Evolutionary conservation across 2,113 vertebrate genomes (phyloP), one percentile per base, ranked within the genome.

Genomic region (Pipra filicauda): DNA sequence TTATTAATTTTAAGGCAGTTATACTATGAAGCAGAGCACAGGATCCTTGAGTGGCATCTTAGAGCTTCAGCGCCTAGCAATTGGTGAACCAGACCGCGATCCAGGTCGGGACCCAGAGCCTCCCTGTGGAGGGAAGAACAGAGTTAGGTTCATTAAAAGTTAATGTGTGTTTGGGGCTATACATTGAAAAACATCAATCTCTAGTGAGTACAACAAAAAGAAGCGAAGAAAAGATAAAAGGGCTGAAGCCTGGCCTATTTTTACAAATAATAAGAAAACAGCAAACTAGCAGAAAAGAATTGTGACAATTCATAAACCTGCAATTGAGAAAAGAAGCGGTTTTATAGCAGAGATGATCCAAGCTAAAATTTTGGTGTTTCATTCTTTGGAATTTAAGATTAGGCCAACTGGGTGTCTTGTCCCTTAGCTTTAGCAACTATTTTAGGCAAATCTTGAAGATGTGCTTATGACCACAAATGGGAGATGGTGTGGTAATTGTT

Each of bases 51-150:
- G 11, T 80, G 81, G 59, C 70, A 33, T 67, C 92, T 51, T 19
- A n/a, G 74, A 91, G 78, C 94, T 96, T 99, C 99, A 99, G 97
- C 99, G 99, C 97, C 99, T 99, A 48, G 98, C 98, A 96, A 98
- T 97, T 77, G 99, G 99, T 62, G 99, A 99, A 83, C 99, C 98
- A n/a, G 99, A 99, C 95, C 99, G 94, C 0, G 97, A 97, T 86
- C 97, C 97, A 93, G 97, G 97, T 90, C 97, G 97, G 96, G 97
- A 97, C 54, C 97, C 96, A 84, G 98, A 97, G 97, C 99, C 97
- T 95, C 98, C 99, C 99, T 99, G 97, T 9, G 57, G 62, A 59
- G 84, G 89, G 67, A 98, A 92, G 97, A 76, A 95, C 10, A 93
- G 72, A 73, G 49, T 24, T 72, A 70, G 86, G 67, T 77, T 52